Evolutionary conservation across 2,888 invertebrate species (phyloP), one percentile per base, ranked within the genome.

Genomic region (Dromius quadrimaculatus): DNA sequence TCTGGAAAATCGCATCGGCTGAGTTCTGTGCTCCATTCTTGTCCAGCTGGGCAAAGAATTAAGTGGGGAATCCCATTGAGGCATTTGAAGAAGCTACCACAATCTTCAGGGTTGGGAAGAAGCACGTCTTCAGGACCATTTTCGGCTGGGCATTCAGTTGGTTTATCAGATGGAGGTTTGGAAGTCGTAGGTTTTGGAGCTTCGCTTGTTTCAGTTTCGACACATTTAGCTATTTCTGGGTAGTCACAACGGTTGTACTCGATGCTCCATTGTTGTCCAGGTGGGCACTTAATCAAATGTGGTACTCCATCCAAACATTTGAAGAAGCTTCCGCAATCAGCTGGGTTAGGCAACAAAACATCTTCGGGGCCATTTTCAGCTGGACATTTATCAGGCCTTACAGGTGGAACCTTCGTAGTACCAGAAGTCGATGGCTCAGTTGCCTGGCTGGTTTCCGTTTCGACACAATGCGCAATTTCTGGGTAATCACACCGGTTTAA

Each of bases 181-280:
- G 8, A 3, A 20, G 64, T 36, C 13, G 34, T 20, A 32, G 34
- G 2, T 20, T 23, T 34, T 11, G 57, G 28, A 34, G 71, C 23
- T 22, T 9, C 11, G 13, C n/a, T 9, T 13, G 50, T 23, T 43
- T 66, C 36, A 2, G 47, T 38, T 62, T 63, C 36, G n/a, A 28
- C 20, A 13, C 72, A 72, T 2, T 69, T 45, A 8, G 72, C 72
- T 50, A 57, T 64, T 34, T 50, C 54, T 9, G 72, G 72, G 8
- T 54, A 71, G 20, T 72, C 72, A 20, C 72, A 72, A 17, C 66
- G 22, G 20, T 57, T 32, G 5, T 66, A 41, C 8, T 32, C 45
- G 17, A 36, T 32, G 38, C 54, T 69, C 64, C 71, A 72, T 23
- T 72, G 47, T 19, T 59, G 45, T 9, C 57, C 59, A 6, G 54